Percentiles rank a stretch among this genome's conserved stretches.
Conservation (phyloP, 2,113 vertebrate genomes). For the Istiophorus platypterus region DNA sequence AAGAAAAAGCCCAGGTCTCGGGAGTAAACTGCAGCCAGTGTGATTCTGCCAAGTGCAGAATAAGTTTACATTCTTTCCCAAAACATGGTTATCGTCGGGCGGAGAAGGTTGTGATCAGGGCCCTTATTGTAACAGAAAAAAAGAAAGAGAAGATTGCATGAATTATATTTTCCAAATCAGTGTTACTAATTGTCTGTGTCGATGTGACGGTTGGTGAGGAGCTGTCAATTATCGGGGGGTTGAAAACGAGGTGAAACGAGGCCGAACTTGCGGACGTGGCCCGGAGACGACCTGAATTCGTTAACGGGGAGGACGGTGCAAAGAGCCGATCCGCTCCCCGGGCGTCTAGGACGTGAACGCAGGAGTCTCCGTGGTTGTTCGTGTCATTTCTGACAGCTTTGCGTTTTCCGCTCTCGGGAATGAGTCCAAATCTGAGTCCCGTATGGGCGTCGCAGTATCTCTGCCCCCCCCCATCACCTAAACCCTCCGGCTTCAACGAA, state of each 20-base stretch:
- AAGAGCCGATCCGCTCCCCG: too few relatives aligned
- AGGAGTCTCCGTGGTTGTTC: too few relatives aligned
- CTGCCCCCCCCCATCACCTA: slow-evolving; percentile 51
- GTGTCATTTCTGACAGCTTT: too few relatives aligned
- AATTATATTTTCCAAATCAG: slow-evolving; percentile 11
- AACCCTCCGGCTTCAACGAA: slow-evolving; percentile 61
- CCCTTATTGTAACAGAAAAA: not conserved
- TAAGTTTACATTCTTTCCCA: slow-evolving; percentile 21
- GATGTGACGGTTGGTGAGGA: not conserved
- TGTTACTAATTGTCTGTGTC: not conserved
- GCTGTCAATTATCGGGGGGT: not conserved
- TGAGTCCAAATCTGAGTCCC: too few relatives aligned
- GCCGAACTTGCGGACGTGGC: too few relatives aligned
- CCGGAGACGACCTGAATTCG: not conserved
- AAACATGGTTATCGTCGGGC: slow-evolving; percentile 1
- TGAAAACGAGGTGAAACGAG: not conserved
- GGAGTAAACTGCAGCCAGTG: not conserved
- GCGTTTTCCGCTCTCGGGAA: too few relatives aligned
- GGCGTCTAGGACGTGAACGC: too few relatives aligned
- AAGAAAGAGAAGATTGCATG: not conserved
- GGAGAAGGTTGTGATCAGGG: not conserved
- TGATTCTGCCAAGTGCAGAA: slow-evolving; percentile 2
- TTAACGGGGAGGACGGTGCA: too few relatives aligned
- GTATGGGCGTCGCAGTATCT: too few relatives aligned
- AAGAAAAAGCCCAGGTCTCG: slow-evolving; percentile 2